Evolutionary conservation across 2,797 vertebrate genomes (phyloP).

Genomic region (Brachyalestes nurse): DNA sequence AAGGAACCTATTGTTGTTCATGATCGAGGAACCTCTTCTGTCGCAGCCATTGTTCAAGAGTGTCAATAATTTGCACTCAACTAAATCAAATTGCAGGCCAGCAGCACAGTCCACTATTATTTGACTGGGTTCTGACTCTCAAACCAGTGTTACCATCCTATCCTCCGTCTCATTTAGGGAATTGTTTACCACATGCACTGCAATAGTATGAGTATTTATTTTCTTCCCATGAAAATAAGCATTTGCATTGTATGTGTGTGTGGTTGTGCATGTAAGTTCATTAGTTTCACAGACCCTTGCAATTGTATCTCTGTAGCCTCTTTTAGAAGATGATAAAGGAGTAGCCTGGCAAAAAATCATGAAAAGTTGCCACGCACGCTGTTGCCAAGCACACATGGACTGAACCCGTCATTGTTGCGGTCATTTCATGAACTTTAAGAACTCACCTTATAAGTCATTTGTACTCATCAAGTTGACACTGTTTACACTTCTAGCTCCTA

Average conservation of each 20-base stretch:
- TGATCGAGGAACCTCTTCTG: constrained; percentile 50
- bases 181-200: constrained; percentile 57
- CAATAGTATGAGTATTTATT: constrained; percentile 64
- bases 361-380: no score
- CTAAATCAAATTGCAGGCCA: constrained; percentile 54
- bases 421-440: no score
- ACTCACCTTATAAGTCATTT: no score
- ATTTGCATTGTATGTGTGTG: constrained; percentile 6
- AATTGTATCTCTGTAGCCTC: constrained; percentile 40
- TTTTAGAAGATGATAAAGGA: not conserved
- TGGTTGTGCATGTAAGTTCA: not conserved
- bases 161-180: constrained; percentile 46
- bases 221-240: constrained; percentile 45
- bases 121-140: constrained; percentile 4
- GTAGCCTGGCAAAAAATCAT: no score
- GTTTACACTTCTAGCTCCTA: no score
- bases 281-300: constrained; percentile 43
- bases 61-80: constrained; percentile 62
- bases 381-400: no score
- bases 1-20: constrained; percentile 42
- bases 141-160: constrained; percentile 31
- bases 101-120: constrained; percentile 20
- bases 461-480: no score
- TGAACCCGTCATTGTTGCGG: no score
- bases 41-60: constrained; percentile 54